Evolutionary conservation across 2,888 invertebrate species (phyloP).

Genomic region (Pristionchus fissidentatus): DNA sequence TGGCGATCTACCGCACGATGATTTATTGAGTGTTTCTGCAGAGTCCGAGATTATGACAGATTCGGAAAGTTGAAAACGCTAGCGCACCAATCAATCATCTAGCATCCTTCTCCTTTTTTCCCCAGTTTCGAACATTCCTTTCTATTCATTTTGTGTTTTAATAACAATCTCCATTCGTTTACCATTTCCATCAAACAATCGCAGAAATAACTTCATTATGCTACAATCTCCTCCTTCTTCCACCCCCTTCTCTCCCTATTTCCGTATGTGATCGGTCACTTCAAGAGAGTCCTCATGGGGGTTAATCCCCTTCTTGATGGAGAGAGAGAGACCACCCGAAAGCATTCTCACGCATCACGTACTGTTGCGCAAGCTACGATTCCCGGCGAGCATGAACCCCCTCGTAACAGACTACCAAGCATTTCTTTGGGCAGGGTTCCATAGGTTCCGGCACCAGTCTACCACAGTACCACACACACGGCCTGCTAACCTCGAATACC

Average conservation of each 20-base stretch:
- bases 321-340: neutral
- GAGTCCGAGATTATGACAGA: too few relatives aligned
- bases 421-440: neutral
- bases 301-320: conserved; percentile 26
- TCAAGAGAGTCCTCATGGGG: neutral
- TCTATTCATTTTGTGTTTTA: too few relatives aligned
- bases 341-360: neutral
- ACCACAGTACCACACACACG: neutral
- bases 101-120: too few relatives aligned
- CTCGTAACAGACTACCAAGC: neutral
- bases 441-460: neutral
- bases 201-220: too few relatives aligned
- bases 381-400: neutral
- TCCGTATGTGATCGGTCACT: neutral
- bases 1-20: conserved; percentile 6
- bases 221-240: neutral
- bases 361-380: neutral
- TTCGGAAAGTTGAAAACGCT: too few relatives aligned
- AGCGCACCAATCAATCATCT: too few relatives aligned
- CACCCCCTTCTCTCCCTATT: neutral
- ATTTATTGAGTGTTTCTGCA: neutral
- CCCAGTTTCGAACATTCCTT: too few relatives aligned
- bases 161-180: too few relatives aligned
- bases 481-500: conserved; percentile 1
- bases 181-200: too few relatives aligned